These are phyloP conservation scores for Enteromius mattozi DNA, from an alignment of 2,797 vertebrate genomes.

Conservation along the genomic window DNA sequence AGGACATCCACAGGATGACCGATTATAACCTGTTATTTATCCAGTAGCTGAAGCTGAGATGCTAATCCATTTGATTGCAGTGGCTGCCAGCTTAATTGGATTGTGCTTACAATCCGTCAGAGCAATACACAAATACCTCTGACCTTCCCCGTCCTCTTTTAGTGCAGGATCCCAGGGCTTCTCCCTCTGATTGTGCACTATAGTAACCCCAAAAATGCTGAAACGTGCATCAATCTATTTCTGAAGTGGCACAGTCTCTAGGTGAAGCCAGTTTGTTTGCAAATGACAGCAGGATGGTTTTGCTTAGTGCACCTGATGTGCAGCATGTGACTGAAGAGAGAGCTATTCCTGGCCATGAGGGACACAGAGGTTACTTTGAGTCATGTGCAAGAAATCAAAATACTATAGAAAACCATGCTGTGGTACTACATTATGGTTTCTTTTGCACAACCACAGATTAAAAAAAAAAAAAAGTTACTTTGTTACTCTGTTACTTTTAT, in stretches of 20 bases:
- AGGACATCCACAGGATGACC: slow-evolving; percentile 33
- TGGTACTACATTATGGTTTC: not conserved
- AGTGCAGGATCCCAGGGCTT: slow-evolving; percentile 28
- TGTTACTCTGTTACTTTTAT: not conserved
- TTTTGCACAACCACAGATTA: not conserved
- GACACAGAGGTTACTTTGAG: not conserved
- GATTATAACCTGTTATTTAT: slow-evolving; percentile 56
- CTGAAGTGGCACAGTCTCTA: not conserved
- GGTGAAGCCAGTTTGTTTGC: not conserved
- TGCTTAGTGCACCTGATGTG: not conserved
- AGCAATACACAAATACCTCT: slow-evolving; percentile 57
- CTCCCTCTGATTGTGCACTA: slow-evolving; percentile 22
- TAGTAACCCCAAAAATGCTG: slow-evolving; percentile 32
- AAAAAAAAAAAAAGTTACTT: not conserved
- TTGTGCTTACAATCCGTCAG: slow-evolving; percentile 54
- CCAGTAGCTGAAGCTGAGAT: slow-evolving; percentile 46
- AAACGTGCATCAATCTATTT: not conserved
- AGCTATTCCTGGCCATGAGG: not conserved
- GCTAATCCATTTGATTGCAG: slow-evolving; percentile 52
- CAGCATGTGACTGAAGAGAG: slow-evolving; percentile 2
- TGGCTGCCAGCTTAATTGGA: slow-evolving; percentile 56
- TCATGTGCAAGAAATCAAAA: not conserved
- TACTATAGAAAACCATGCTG: not conserved
- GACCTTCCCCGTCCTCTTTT: slow-evolving; percentile 58
- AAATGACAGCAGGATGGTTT: slow-evolving; percentile 1